These are phyloP conservation scores for Synergus itoensis DNA, from an alignment of 2,888 invertebrate species.

Conservation along the genomic window DNA sequence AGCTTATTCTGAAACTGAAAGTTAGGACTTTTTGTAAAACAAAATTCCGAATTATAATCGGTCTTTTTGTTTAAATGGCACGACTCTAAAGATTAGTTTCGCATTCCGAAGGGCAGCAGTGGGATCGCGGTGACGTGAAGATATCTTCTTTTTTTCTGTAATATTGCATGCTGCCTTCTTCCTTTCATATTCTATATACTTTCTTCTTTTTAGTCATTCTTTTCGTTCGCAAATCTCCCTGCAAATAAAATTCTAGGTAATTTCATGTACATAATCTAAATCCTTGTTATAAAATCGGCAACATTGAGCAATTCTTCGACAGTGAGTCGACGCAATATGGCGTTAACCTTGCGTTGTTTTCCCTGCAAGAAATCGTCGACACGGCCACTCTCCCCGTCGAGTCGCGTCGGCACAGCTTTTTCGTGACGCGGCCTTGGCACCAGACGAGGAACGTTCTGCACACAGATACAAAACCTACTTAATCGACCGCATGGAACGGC, in stretches of 20 bases:
- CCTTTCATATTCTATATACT: not conserved
- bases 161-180: not conserved
- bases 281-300: slow-evolving; percentile 12
- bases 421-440: slow-evolving; percentile 56
- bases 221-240: too few relatives aligned
- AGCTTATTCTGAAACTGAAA: too few relatives aligned
- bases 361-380: slow-evolving; percentile 60
- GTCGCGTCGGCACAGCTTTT: slow-evolving; percentile 29
- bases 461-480: slow-evolving; percentile 51
- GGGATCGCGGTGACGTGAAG: not conserved
- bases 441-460: slow-evolving; percentile 47
- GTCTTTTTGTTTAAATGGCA: not conserved
- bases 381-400: slow-evolving; percentile 57
- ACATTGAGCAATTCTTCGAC: not conserved
- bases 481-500: slow-evolving; percentile 56
- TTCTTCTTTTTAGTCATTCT: not conserved
- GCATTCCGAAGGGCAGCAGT: not conserved
- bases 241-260: too few relatives aligned
- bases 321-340: slow-evolving; percentile 24
- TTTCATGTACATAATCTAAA: not conserved
- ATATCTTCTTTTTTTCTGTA: not conserved
- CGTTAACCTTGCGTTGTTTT: slow-evolving; percentile 50
- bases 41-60: not conserved
- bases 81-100: not conserved
- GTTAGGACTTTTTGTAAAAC: too few relatives aligned